Conservation (phyloP, 2,888 invertebrate species). For the Drosophila prostipennis region DNA sequence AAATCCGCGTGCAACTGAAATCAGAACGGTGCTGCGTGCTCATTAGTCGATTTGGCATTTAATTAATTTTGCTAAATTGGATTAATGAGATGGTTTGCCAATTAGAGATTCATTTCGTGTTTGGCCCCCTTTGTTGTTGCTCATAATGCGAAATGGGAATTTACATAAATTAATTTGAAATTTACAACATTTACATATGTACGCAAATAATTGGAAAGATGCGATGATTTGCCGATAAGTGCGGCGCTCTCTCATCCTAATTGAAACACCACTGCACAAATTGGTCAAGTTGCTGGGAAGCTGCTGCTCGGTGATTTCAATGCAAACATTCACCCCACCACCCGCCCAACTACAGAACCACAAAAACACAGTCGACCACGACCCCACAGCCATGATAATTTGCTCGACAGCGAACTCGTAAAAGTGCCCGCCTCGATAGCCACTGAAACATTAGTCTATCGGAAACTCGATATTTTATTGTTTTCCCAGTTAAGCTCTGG, state of each 20-base stretch:
- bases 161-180: slow-evolving; percentile 69
- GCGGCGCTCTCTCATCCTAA: slow-evolving; percentile 26
- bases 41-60: slow-evolving; percentile 79
- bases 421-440: slow-evolving; percentile 46
- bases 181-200: slow-evolving; percentile 40
- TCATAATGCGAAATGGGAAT: slow-evolving; percentile 55
- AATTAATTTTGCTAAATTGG: slow-evolving; percentile 79
- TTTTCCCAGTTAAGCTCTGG: slow-evolving; percentile 50
- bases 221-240: slow-evolving; percentile 65
- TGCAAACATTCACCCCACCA: not conserved
- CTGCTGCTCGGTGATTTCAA: slow-evolving; percentile 5
- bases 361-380: slow-evolving; percentile 22
- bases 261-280: slow-evolving; percentile 46
- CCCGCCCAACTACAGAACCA: slow-evolving; percentile 3
- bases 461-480: slow-evolving; percentile 57
- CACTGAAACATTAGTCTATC: slow-evolving; percentile 52
- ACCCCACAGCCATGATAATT: slow-evolving; percentile 31
- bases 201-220: slow-evolving; percentile 58
- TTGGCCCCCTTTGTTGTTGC: slow-evolving; percentile 28
- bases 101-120: slow-evolving; percentile 59
- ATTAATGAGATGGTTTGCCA: slow-evolving; percentile 80
- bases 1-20: slow-evolving; percentile 42
- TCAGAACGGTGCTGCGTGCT: slow-evolving; percentile 58
- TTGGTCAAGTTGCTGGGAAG: slow-evolving; percentile 35
- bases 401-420: slow-evolving; percentile 42